These are phyloP conservation scores for Sinocyclocheilus rhinocerous DNA, from an alignment of 2,113 vertebrate genomes.

Conservation along the genomic window DNA sequence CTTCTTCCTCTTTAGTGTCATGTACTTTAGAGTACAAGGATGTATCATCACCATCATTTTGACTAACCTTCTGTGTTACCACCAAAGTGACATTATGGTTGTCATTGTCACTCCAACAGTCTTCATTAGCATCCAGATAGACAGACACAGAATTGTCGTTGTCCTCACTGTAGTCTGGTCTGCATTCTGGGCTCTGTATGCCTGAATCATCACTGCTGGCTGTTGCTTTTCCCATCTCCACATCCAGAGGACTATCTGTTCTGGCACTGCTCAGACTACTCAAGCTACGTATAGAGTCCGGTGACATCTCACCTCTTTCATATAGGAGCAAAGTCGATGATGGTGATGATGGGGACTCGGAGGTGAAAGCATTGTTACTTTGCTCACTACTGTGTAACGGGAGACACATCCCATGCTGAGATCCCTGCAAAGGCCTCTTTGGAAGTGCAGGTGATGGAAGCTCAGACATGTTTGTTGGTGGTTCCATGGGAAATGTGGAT, in stretches of 20 bases:
- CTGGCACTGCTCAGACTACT: slow-evolving; percentile 61
- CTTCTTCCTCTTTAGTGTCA: slow-evolving; percentile 61
- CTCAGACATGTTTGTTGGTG: background rate
- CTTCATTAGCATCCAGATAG: slow-evolving; percentile 70
- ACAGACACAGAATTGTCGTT: slow-evolving; percentile 70
- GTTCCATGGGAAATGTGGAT: background rate
- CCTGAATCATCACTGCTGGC: slow-evolving; percentile 49
- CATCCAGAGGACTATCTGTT: slow-evolving; percentile 63
- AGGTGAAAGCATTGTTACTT: slow-evolving; percentile 63
- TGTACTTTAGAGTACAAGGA: slow-evolving; percentile 49
- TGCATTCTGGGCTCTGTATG: slow-evolving; percentile 52
- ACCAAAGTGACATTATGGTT: slow-evolving; percentile 56
- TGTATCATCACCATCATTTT: slow-evolving; percentile 20
- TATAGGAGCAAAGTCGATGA: slow-evolving; percentile 57
- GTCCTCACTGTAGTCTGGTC: slow-evolving; percentile 53
- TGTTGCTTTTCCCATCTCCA: slow-evolving; percentile 53
- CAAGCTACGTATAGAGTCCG: slow-evolving; percentile 64
- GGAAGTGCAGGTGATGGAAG: slow-evolving; percentile 1
- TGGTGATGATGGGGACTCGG: slow-evolving; percentile 57
- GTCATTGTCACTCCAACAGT: slow-evolving; percentile 50
- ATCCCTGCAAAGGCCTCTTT: slow-evolving; percentile 16
- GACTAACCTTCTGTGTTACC: slow-evolving; percentile 4
- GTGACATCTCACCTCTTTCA: slow-evolving; percentile 60
- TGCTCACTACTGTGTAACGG: slow-evolving; percentile 58
- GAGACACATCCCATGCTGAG: slow-evolving; percentile 58